These are phyloP conservation scores for Carassius gibelio DNA, from an alignment of 2,113 vertebrate genomes.

Conservation along the genomic window DNA sequence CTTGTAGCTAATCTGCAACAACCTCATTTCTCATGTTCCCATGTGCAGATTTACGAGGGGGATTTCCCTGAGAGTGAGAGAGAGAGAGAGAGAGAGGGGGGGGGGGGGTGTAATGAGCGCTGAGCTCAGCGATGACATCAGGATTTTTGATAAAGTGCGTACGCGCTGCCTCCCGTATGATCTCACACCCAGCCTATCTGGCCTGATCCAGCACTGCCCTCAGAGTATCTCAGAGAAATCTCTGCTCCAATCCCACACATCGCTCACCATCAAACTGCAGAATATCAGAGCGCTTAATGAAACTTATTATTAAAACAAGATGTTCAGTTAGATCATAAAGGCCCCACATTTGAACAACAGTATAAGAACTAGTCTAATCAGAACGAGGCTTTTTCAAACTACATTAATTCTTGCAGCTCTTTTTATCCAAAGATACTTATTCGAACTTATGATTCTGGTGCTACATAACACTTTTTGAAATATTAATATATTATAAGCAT, in stretches of 20 bases:
- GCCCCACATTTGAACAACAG: neutral
- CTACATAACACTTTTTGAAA: no score
- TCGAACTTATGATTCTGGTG: no score
- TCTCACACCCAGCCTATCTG: conserved; percentile 43
- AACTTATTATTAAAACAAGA: conserved; percentile 42
- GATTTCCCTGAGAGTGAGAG: conserved; percentile 47
- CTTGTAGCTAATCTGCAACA: conserved; percentile 46
- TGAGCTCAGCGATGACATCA: conserved; percentile 51
- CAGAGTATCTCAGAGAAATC: neutral
- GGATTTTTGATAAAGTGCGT: conserved; percentile 55
- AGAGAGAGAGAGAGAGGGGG: neutral
- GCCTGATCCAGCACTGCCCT: conserved; percentile 32
- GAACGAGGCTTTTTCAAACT: no score
- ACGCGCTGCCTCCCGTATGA: conserved; percentile 52
- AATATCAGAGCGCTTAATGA: conserved; percentile 5
- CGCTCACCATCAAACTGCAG: neutral
- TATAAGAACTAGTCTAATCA: neutral
- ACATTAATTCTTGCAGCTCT: no score
- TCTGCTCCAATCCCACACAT: neutral
- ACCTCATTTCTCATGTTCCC: conserved; percentile 37
- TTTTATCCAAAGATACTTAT: no score
- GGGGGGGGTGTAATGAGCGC: conserved; percentile 24
- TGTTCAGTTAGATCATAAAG: conserved; percentile 24
- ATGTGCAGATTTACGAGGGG: conserved; percentile 52
- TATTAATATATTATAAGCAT: no score